phyloP scores from a whole-genome alignment of 1,140 invertebrate species.

The Drosophila burlai region DNA sequence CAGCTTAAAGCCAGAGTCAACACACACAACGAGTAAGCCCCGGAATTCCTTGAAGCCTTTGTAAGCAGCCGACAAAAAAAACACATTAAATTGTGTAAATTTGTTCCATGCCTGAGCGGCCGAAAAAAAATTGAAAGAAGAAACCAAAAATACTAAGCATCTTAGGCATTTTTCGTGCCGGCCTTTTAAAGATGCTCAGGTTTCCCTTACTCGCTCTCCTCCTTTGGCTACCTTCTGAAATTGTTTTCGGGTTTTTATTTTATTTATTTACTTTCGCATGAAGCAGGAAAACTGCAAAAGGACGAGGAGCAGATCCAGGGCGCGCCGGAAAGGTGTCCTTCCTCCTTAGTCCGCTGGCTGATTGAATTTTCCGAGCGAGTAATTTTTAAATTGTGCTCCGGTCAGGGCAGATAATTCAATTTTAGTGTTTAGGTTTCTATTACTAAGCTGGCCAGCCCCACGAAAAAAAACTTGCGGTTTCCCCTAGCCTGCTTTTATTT shows the following conservation, averaged over 20 bases:
- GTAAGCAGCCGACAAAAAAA: constrained; percentile 50
- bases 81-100: constrained; percentile 68
- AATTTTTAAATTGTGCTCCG: constrained; percentile 80
- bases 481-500: constrained; percentile 18
- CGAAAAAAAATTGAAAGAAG: constrained; percentile 24
- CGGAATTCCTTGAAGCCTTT: constrained; percentile 71
- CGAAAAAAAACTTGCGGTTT: constrained; percentile 31
- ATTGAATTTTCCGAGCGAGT: constrained; percentile 82
- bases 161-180: constrained; percentile 65
- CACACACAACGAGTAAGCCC: constrained; percentile 46
- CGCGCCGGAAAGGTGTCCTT: constrained; percentile 56
- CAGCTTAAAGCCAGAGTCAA: constrained; percentile 80
- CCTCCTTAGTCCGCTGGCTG: constrained; percentile 63
- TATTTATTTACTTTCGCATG: constrained; percentile 75
- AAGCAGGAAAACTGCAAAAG: constrained; percentile 27
- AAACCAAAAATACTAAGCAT: constrained; percentile 60
- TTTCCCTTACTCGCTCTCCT: constrained; percentile 5
- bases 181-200: constrained; percentile 65
- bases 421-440: constrained; percentile 79
- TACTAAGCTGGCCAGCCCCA: constrained; percentile 35
- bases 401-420: constrained; percentile 77
- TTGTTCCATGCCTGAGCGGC: constrained; percentile 53
- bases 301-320: not conserved
- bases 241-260: constrained; percentile 76
- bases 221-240: constrained; percentile 53